Base-by-base conservation (phyloP, 2,797 vertebrate genomes). In the Schizopygopsis pylzovi region DNA sequence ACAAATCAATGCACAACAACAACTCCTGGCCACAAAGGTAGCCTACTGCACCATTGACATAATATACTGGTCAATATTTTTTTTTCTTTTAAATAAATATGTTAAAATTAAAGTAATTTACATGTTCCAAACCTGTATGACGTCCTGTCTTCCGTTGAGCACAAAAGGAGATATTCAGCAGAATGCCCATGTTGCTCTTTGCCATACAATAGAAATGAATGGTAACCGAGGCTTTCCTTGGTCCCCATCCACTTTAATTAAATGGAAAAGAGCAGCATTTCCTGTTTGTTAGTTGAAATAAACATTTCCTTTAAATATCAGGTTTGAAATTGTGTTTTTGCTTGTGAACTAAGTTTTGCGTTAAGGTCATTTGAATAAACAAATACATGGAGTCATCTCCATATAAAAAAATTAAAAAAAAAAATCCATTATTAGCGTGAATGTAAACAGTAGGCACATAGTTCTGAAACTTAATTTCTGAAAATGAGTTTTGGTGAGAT, bases 1-100 rank as follows among this genome's bases (percentile, higher is more conserved):
- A 37, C 97, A 98, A 92, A 98, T 98, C 67, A 95, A 96, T 41
- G 90, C 94, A 47, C 97, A 98, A 89, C 97, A 98, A 85, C 97
- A 97, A 89, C 95, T 97, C 87, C 91, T 98, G 90, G 95, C 96
- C 41, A 96, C 96, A 63, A 98, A 93, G 92, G 94, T 95, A 81
- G 18, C 3, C 16, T 47, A 52, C 63, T 11, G 52, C 6, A 4
- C 25, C 10, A 61, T 11, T 22, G 6, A 10, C 28, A 75, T 16
- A 73, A 28, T 47, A 8, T 28, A 63, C n/a, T n/a, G 6, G 4
- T 15, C 52, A 22, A 33, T 41, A 18, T 7, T 49, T 9, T 25
- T 33, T 33, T 52, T 4, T 18, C 16, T 33, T 49, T 52, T 4
- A 59, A 59, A 59, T 59, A 59, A n/a, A 10, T 59, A 10, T 59